Percentiles rank a stretch among this genome's conserved stretches.
Evolutionary conservation across 2,888 invertebrate genomes (phyloP).

Genomic region (Nematopogon swammerdamellus): DNA sequence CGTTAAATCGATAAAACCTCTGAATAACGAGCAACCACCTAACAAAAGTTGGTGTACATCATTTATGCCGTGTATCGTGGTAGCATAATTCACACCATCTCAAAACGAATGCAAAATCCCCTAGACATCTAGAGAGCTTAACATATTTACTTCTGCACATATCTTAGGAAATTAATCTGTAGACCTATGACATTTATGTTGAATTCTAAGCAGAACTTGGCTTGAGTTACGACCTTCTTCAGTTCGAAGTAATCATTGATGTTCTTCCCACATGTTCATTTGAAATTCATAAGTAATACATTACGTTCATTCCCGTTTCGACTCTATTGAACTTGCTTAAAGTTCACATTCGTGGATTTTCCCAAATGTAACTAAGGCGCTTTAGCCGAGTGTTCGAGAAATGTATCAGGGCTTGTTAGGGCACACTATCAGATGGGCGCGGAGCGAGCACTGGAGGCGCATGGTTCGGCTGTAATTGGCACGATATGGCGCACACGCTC

Average conservation of each 20-base stretch:
- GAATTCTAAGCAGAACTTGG: not conserved
- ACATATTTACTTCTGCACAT: not conserved
- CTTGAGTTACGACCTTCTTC: not conserved
- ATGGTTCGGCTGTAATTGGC: slow-evolving; percentile 44
- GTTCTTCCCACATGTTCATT: not conserved
- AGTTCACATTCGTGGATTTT: too few relatives aligned
- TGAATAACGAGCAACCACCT: not conserved
- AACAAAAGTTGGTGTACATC: not conserved
- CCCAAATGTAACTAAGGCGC: too few relatives aligned
- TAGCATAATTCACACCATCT: not conserved
- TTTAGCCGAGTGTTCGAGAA: not conserved
- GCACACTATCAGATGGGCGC: slow-evolving; percentile 39
- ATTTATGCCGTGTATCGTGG: not conserved
- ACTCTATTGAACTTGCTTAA: too few relatives aligned
- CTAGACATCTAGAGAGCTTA: not conserved
- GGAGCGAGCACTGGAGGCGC: not conserved
- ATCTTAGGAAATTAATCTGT: not conserved
- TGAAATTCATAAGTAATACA: too few relatives aligned
- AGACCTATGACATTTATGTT: not conserved
- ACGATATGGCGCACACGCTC: slow-evolving; percentile 14
- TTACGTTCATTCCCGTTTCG: too few relatives aligned
- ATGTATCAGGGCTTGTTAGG: slow-evolving; percentile 33
- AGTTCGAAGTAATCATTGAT: not conserved
- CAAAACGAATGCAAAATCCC: not conserved
- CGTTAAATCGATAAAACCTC: not conserved